Evolutionary conservation across 2,113 vertebrate species (phyloP).

Genomic region (Pionites leucogaster): DNA sequence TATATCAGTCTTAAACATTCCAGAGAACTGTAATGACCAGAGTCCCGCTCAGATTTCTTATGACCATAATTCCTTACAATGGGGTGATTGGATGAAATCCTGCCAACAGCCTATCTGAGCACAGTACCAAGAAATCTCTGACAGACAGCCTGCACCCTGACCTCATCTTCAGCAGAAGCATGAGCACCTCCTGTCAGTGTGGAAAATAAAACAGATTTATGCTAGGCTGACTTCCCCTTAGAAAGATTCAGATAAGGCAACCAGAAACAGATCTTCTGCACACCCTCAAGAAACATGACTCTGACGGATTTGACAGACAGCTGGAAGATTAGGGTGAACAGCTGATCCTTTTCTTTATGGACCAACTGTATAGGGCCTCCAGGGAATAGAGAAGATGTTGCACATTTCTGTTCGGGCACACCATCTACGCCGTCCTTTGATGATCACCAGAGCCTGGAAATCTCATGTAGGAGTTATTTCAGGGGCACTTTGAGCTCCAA

Average conservation of each 20-base stretch:
- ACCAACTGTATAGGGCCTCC: not conserved
- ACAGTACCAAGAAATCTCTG: accelerated
- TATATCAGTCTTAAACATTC: not conserved
- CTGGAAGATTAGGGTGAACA: not conserved
- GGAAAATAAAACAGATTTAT: not conserved
- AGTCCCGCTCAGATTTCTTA: not conserved
- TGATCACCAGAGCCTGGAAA: not conserved
- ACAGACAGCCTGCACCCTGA: not conserved
- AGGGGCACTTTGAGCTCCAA: not conserved
- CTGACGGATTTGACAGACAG: not conserved
- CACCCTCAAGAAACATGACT: not conserved
- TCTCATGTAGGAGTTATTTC: not conserved
- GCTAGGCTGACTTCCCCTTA: not conserved
- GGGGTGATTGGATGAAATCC: not conserved
- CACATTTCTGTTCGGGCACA: accelerated
- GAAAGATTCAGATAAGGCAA: not conserved
- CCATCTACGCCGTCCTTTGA: not conserved
- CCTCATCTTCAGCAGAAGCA: not conserved
- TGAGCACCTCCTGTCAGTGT: not conserved
- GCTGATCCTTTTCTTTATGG: not conserved
- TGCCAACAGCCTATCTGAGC: not conserved
- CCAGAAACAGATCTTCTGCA: not conserved
- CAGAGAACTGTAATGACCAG: not conserved
- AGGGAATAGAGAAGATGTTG: not conserved
- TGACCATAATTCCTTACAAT: not conserved